These are phyloP conservation scores for Aphelocoma californica DNA, from an alignment of 2,797 vertebrate species.

Conservation along the genomic window DNA sequence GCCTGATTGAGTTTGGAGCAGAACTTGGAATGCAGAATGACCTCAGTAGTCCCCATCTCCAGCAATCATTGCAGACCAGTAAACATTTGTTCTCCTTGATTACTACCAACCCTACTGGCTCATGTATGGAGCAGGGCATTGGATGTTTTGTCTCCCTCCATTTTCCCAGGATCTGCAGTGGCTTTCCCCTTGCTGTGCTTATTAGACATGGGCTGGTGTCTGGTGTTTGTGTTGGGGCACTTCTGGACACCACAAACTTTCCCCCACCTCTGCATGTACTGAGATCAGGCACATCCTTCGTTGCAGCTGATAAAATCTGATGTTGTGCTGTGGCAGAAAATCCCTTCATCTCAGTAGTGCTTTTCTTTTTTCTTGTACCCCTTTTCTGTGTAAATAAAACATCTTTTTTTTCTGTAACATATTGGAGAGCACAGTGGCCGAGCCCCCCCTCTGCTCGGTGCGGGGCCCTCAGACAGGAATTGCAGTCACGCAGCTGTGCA, in stretches of 20 bases:
- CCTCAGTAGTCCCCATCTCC: neutral
- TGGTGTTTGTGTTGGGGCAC: neutral
- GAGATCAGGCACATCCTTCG: neutral
- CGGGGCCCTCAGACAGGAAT: neutral
- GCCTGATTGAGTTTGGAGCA: neutral
- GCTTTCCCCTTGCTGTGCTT: neutral
- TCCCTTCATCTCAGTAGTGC: neutral
- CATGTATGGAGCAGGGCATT: neutral
- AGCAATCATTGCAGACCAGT: neutral
- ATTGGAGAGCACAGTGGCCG: neutral
- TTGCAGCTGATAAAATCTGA: neutral
- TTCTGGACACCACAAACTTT: neutral
- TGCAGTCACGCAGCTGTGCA: conserved; percentile 5
- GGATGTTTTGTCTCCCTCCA: neutral
- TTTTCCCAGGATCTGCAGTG: neutral
- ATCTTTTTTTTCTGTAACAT: neutral
- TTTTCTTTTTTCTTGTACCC: neutral
- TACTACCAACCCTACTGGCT: neutral
- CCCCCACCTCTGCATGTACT: neutral
- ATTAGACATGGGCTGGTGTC: neutral
- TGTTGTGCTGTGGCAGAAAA: neutral
- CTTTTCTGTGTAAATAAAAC: neutral
- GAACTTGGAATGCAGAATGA: neutral
- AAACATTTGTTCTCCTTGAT: neutral
- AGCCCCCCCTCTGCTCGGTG: neutral